These are phyloP conservation scores for Lordiphosa clarofinis DNA, from an alignment of 1,140 invertebrate genomes.

Conservation along the genomic window DNA sequence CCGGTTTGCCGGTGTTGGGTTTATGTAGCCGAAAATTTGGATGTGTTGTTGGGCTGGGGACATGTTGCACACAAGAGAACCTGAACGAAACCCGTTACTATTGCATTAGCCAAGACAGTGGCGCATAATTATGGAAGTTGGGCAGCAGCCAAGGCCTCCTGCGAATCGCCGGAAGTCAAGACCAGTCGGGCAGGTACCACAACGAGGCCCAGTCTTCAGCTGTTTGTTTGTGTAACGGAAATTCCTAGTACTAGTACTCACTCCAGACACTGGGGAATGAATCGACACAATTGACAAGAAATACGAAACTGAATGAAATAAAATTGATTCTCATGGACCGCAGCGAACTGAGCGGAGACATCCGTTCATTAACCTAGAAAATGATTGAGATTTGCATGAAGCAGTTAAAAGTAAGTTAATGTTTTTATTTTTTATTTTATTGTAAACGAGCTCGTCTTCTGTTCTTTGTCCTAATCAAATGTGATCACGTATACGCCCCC, in stretches of 20 bases:
- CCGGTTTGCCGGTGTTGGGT: conserved; percentile 45
- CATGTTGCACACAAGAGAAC: conserved; percentile 36
- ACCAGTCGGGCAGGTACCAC: conserved; percentile 56
- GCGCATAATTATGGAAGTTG: conserved; percentile 58
- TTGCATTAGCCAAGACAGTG: conserved; percentile 47
- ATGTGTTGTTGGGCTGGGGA: conserved; percentile 10
- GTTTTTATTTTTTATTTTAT: no score
- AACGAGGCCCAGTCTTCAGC: conserved; percentile 11
- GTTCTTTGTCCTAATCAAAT: conserved; percentile 15
- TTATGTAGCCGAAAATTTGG: conserved; percentile 19
- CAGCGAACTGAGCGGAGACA: conserved; percentile 21
- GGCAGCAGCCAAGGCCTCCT: conserved; percentile 50
- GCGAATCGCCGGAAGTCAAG: conserved; percentile 55
- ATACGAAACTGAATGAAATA: conserved; percentile 7
- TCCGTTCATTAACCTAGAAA: conserved; percentile 63
- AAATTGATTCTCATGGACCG: conserved; percentile 33
- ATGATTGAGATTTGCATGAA: conserved; percentile 30
- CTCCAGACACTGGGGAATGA: conserved; percentile 32
- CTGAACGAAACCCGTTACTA: conserved; percentile 55
- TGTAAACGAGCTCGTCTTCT: no score
- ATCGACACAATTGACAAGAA: conserved; percentile 18
- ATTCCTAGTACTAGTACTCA: conserved; percentile 33
- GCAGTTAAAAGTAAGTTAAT: no score
- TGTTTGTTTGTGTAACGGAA: conserved; percentile 47
- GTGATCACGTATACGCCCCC: conserved; percentile 53